Evolutionary conservation across 2,113 vertebrate species (phyloP).

Genomic region (Hippocampus comes): DNA sequence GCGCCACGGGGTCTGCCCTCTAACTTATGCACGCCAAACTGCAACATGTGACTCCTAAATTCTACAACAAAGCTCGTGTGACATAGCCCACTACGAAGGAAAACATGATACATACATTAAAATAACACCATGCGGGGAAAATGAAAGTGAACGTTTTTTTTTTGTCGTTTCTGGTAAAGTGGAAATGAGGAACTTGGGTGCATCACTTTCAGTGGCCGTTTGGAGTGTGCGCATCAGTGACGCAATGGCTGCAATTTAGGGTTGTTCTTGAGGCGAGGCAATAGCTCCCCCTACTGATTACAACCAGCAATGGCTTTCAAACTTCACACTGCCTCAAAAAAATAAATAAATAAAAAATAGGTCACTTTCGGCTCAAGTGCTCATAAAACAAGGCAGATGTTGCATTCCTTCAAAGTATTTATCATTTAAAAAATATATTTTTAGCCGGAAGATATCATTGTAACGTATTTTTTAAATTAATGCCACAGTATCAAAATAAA

Average conservation of each 20-base stretch:
- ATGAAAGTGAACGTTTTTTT: background rate
- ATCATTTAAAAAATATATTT: too few species aligned
- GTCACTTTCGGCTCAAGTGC: too few species aligned
- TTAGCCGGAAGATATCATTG: too few species aligned
- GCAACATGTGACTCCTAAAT: background rate
- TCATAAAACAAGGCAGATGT: too few species aligned
- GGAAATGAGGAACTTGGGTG: background rate
- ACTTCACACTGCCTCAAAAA: background rate
- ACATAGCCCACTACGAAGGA: background rate
- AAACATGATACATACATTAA: background rate
- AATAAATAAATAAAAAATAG: too few species aligned
- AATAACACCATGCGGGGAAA: background rate
- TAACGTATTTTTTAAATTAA: too few species aligned
- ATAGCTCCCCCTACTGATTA: slow-evolving; percentile 67
- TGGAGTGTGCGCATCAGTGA: background rate
- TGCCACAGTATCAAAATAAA: too few species aligned
- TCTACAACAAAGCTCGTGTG: background rate
- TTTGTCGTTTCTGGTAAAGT: background rate
- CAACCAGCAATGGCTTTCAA: background rate
- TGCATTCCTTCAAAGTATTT: too few species aligned
- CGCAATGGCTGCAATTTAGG: slow-evolving; percentile 2
- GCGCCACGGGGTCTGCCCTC: slow-evolving; percentile 31
- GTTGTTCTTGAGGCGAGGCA: slow-evolving; percentile 30
- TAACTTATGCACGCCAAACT: background rate
- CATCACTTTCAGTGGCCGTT: background rate